Base-by-base conservation (phyloP, 2,797 vertebrate species). In the Myotis vivesi region DNA sequence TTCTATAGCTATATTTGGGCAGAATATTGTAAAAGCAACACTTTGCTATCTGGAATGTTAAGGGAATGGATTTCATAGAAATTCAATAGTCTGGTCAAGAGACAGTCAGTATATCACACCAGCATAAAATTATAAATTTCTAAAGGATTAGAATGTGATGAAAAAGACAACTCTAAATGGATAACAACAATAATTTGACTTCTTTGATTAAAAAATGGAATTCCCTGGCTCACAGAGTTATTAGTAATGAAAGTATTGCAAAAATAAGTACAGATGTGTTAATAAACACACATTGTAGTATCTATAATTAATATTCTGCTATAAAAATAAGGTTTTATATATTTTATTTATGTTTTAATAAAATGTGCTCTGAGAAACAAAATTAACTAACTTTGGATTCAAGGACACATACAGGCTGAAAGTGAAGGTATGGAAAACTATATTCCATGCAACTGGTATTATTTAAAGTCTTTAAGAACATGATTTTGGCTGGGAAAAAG, bases 1-100 rank as follows among this genome's bases (percentile, higher is more conserved):
- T 82, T 81, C 36, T 57, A 62, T 11, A 36, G 36, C 53, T 95
- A 69, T 92, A 77, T 95, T 94, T 94, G 95, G 86, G 79, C 28
- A 49, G 28, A 90, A 46, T 41, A 41, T 72, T 91, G 25, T 93
- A 77, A 95, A 87, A 92, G 25, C 59, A 93, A 85, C 22, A 85
- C 36, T 77, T 4, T 75, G 15, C 22, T 88, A 6, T 86, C 57
- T 90, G 57, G 7, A 28, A 91, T 87, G 44, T 80, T 59, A 79
- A 94, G 1, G 55, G 20, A 73, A 84, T 82, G 15, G 23, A 75
- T 44, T 84, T 95, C 44, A 53, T 89, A 87, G 81, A 94, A 89
- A 51, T 55, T 8, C 23, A 66, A 20, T 79, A 62, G 79, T 85
- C 57, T 80, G 17, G 15, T 71, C 16, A 80, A 86, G 36, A 94